Percentiles rank a stretch among this genome's conserved stretches.
Evolutionary conservation across 92 coral and sea anemone genomes (phyloP).

Genomic region (Paramuricea clavata): DNA sequence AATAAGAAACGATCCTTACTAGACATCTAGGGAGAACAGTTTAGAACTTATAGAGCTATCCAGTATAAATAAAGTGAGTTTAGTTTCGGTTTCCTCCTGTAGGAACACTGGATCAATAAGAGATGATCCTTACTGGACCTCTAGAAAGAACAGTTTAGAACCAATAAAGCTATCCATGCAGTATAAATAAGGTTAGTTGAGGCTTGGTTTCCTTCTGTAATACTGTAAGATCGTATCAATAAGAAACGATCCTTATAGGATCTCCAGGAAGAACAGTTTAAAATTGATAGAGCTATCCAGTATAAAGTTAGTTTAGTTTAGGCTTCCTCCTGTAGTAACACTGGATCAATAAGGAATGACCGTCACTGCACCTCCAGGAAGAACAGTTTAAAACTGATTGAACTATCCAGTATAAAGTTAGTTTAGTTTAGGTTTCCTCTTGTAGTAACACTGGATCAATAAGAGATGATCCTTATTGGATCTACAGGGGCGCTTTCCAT

Average conservation of each 20-base stretch:
- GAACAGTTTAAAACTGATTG: not conserved
- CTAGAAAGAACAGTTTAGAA: not conserved
- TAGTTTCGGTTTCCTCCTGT: not conserved
- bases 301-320: no score
- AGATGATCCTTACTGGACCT: not conserved
- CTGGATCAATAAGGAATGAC: not conserved
- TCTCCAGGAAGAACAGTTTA: not conserved
- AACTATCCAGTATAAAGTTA: no score
- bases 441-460: no score
- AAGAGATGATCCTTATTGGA: not conserved
- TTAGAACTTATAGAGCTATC: not conserved
- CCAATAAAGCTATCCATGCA: not conserved
- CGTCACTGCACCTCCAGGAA: not conserved
- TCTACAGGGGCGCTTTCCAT: no score
- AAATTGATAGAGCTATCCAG: not conserved
- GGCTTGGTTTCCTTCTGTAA: not conserved
- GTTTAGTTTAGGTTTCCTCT: not conserved
- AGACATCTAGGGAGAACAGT: not conserved
- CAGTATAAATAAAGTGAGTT: no score
- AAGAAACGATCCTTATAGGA: not conserved
- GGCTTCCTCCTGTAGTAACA: not conserved
- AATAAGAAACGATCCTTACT: constrained; percentile 1
- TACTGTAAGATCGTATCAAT: not conserved
- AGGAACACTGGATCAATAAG: no score
- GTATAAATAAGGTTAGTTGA: no score